Evolutionary conservation across 2,888 invertebrate genomes (phyloP).

Genomic region (Melanchra persicariae): DNA sequence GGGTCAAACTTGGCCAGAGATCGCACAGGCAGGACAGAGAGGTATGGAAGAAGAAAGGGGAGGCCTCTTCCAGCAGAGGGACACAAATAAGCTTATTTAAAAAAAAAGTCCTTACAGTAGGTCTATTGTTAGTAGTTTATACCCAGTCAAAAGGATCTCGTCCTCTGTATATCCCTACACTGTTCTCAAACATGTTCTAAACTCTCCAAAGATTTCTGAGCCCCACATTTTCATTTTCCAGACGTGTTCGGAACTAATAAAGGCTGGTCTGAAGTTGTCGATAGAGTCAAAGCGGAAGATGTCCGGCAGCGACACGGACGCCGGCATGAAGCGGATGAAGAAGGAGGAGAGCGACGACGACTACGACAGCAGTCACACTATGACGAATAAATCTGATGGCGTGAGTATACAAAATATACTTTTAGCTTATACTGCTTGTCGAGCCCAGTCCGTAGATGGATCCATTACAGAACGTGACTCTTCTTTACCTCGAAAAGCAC

Average conservation of each 20-base stretch:
- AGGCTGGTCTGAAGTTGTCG: constrained; percentile 96
- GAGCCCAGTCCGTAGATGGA: no score
- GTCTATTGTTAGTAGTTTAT: no score
- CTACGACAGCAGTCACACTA: constrained; percentile 90
- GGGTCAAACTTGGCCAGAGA: no score
- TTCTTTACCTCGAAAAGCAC: no score
- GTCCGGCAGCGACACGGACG: constrained; percentile 92
- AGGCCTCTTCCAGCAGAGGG: no score
- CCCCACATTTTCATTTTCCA: constrained; percentile 82
- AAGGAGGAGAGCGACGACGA: constrained; percentile 92
- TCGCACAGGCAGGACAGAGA: no score
- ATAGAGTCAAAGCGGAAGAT: constrained; percentile 96
- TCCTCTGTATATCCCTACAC: neutral
- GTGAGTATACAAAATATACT: constrained; percentile 74
- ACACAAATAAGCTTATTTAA: no score
- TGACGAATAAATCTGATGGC: constrained; percentile 90
- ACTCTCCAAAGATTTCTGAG: constrained; percentile 32
- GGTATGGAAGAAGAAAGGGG: no score
- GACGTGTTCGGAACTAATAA: constrained; percentile 97
- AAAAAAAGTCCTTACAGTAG: no score
- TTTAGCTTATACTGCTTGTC: no score
- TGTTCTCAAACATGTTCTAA: neutral
- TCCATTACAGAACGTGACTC: no score
- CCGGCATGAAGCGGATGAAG: constrained; percentile 87
- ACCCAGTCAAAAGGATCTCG: neutral